Evolutionary conservation across 1,140 invertebrate species (phyloP), one percentile per base, ranked within the genome.

Genomic region (Choristoneura fumiferana): DNA sequence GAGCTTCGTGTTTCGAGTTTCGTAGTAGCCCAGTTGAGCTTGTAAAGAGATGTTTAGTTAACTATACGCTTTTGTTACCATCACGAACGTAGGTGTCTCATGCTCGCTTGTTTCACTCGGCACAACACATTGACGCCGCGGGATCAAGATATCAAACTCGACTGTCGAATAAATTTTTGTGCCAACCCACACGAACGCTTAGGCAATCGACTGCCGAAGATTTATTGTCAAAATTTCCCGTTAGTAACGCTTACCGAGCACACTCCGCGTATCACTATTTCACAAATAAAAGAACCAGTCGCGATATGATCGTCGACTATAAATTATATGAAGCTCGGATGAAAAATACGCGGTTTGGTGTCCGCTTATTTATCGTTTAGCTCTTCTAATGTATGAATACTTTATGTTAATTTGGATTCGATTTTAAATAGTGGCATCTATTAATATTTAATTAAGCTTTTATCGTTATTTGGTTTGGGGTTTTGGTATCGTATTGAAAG

Each of bases 161-260:
- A 78, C 68, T 78, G 76, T 80, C 78, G 77, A 84, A 88, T 88
- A 84, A 78, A 86, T 87, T 81, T 86, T 82, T 86, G 73, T 75
- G 69, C 67, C 73, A 71, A 76, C 85, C 84, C 84, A 84, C 84
- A 76, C 82, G 77, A 79, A 72, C 83, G 86, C 84, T 89, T 87
- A 87, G 84, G 83, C 85, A 83, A 89, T 86, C 84, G 84, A 86
- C 78, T 83, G 72, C 81, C 71, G 71, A 76, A 82, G 85, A 89
- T 89, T 87, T 89, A 89, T 89, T 71, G 81, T 84, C 81, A 87
- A 89, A 89, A 87, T 89, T 81, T 84, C 81, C 86, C 86, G 83
- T 89, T 89, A 89, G 84, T 85, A 83, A 86, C 83, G 83, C 85
- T 87, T 76, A 84, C 82, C 77, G 79, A 82, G 75, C 84, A 80